These are phyloP conservation scores for Magallana angulata DNA, from an alignment of 1,140 invertebrate species.

Conservation along the genomic window DNA sequence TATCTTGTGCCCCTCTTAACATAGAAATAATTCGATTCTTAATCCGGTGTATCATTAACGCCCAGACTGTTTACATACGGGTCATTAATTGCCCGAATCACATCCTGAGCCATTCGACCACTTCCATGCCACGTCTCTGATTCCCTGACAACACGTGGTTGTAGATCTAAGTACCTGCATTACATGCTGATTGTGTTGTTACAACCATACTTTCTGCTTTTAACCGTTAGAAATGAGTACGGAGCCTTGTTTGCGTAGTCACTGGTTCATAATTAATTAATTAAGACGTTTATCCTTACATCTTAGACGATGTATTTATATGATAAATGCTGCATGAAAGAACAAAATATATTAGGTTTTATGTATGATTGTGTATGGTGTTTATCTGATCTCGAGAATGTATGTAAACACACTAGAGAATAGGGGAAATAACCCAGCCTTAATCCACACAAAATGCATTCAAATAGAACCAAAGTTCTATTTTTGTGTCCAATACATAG, in stretches of 20 bases:
- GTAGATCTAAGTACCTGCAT: not conserved
- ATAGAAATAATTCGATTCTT: not conserved
- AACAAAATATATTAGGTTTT: not conserved
- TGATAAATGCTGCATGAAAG: not conserved
- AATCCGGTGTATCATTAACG: not conserved
- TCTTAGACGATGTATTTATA: not conserved
- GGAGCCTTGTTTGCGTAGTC: not conserved
- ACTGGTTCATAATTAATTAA: conserved; percentile 24
- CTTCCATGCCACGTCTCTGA: not conserved
- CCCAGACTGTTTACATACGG: not conserved
- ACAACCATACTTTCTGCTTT: not conserved
- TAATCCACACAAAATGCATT: too few relatives aligned
- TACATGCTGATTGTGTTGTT: not conserved
- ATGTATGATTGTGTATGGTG: not conserved
- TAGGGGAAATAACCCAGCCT: too few relatives aligned
- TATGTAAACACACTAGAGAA: too few relatives aligned
- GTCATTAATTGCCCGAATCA: not conserved
- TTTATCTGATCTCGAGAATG: not conserved
- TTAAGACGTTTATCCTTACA: not conserved
- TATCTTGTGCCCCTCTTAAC: too few relatives aligned
- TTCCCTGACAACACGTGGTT: not conserved
- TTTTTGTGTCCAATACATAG: too few relatives aligned
- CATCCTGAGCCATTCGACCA: not conserved
- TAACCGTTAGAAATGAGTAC: not conserved
- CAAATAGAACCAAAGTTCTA: too few relatives aligned